Percentiles rank a stretch among this genome's conserved stretches.
These are phyloP conservation scores for Phymastichus coffea DNA, from an alignment of 1,140 invertebrate genomes.

Conservation along the genomic window DNA sequence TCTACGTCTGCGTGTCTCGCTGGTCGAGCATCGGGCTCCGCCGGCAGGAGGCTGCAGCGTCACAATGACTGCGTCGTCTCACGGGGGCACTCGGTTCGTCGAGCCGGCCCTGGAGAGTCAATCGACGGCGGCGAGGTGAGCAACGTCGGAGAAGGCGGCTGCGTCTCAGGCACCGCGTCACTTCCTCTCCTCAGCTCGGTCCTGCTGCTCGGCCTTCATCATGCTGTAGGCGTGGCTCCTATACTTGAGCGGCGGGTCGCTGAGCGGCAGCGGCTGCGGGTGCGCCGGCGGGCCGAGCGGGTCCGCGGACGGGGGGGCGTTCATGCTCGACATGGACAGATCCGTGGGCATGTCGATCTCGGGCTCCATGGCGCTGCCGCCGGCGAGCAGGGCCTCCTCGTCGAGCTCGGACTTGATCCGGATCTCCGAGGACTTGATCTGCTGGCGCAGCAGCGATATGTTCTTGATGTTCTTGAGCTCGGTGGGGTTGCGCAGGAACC, in stretches of 20 bases:
- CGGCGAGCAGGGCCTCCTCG: constrained; percentile 53
- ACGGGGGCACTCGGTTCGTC: no score
- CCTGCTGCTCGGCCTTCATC: no score
- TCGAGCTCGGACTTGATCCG: constrained; percentile 67
- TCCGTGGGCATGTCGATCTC: constrained; percentile 68
- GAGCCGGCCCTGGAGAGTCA: constrained; percentile 8
- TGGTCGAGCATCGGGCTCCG: no score
- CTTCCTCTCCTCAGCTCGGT: constrained; percentile 49
- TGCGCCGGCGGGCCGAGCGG: constrained; percentile 10
- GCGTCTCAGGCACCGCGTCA: constrained; percentile 53
- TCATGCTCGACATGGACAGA: constrained; percentile 56
- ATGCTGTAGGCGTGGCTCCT: no score
- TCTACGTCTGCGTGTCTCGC: no score
- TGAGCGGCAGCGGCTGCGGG: constrained; percentile 46
- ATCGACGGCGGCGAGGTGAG: constrained; percentile 13
- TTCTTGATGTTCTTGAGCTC: constrained; percentile 92
- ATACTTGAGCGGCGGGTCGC: constrained; percentile 54
- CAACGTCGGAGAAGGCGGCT: constrained; percentile 33
- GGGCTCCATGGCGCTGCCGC: constrained; percentile 49
- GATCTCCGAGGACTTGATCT: no score
- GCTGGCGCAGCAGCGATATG: constrained; percentile 83
- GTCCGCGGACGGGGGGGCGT: no score
- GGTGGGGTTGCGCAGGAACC: constrained; percentile 84
- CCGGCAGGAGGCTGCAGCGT: no score
- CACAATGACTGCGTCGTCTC: no score